A percentile compares a stretch with the other conserved stretches of the same genome.
Conservation (phyloP, 1,140 invertebrate genomes). For the Rhopalosiphum padi region DNA sequence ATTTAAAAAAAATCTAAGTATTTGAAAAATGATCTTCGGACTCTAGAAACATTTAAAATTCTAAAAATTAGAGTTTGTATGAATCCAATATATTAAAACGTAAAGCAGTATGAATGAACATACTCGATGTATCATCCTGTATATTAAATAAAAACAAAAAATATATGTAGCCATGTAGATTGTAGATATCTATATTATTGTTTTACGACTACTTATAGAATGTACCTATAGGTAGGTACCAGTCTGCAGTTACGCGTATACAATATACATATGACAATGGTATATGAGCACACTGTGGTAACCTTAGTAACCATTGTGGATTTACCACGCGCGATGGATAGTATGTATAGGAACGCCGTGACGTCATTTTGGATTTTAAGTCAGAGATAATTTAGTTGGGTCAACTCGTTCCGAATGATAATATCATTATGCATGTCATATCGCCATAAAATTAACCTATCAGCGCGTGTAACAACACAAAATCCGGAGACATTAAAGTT, state of each 20-base stretch:
- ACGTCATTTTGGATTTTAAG: conserved; percentile 38
- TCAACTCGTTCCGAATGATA: conserved; percentile 7
- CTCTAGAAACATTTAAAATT: neutral
- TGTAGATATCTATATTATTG: neutral
- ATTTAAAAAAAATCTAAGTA: neutral
- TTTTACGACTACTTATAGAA: neutral
- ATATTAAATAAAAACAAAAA: no score
- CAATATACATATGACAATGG: neutral
- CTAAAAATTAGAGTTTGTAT: neutral
- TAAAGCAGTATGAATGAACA: neutral
- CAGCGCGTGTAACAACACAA: neutral
- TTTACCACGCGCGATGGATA: neutral
- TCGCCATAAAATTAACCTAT: conserved; percentile 33
- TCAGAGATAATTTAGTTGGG: conserved; percentile 27
- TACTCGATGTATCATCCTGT: no score
- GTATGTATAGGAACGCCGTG: neutral
- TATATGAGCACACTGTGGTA: neutral
- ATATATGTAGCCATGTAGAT: no score
- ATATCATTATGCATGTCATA: conserved; percentile 21
- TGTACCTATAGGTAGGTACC: neutral
- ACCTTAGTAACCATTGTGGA: neutral
- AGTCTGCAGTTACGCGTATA: neutral
- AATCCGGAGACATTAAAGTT: conserved; percentile 7
- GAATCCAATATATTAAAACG: neutral
- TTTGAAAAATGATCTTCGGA: neutral